A percentile compares a stretch with the other conserved stretches of the same genome.
Conservation (phyloP, 2,888 invertebrate genomes). For the Bursaphelenchus okinawaensis region DNA sequence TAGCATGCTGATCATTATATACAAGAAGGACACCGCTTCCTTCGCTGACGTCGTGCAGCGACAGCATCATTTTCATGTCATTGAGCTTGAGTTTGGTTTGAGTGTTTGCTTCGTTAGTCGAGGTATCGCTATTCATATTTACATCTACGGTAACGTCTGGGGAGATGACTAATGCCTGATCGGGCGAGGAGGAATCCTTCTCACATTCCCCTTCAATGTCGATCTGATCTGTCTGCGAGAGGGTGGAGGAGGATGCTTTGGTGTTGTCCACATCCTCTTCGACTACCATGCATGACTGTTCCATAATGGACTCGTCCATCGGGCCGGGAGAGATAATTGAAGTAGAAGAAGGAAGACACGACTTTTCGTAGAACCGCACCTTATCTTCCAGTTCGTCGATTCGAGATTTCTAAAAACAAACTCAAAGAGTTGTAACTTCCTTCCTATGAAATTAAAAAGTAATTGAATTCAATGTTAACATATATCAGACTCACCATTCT, state of each 20-base stretch:
- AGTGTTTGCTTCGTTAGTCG: conserved; percentile 18
- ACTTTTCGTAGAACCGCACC: conserved; percentile 19
- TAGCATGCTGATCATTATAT: conserved; percentile 45
- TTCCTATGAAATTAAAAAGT: neutral
- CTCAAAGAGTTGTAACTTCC: neutral
- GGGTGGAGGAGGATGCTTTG: neutral
- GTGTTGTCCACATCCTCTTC: conserved; percentile 13
- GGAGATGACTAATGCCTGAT: conserved; percentile 1
- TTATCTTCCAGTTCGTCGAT: conserved; percentile 24
- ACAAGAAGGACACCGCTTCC: conserved; percentile 48
- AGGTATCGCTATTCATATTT: conserved; percentile 13
- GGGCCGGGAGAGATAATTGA: neutral
- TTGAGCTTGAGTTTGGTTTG: conserved; percentile 28
- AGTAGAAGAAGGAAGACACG: neutral
- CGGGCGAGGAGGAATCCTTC: neutral
- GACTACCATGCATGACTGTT: conserved; percentile 22
- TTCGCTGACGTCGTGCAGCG: conserved; percentile 36
- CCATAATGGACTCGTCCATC: conserved; percentile 22
- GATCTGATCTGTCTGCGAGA: neutral
- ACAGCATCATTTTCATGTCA: conserved; percentile 34
- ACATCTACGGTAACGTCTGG: conserved; percentile 17
- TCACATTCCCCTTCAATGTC: neutral
- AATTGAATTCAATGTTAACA: neutral
- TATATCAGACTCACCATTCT: conserved; percentile 8
- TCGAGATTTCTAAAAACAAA: conserved; percentile 20